Base-by-base conservation (phyloP, 2,888 invertebrate genomes). In the Conistra vaccinii region DNA sequence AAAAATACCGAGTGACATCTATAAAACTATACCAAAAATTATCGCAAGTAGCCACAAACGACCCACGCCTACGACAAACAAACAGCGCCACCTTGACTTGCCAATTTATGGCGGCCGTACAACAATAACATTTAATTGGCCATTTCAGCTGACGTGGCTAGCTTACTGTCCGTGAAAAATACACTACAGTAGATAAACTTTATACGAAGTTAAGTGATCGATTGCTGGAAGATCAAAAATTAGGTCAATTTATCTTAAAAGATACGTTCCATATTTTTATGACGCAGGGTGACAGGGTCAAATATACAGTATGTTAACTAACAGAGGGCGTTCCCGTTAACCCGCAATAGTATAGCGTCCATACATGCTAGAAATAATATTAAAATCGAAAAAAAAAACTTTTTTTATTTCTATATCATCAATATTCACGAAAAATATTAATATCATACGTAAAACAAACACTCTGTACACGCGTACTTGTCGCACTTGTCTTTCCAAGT, bases 101-200 rank as follows among this genome's bases (percentile, higher is more conserved):
- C 83, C 83, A 85, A 86, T 86, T 86, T 81, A 85, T 80, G 77
- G 75, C 80, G 76, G 69, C 68, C 73, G 80, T 85, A 80, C 74
- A 79, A 81, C 76, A 86, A 86, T 86, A 85, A 86, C 80, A 86
- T 86, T 81, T 86, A 86, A 86, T 86, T 86, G 85, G 83, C 76
- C 69, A 83, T 81, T 86, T 81, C 73, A 80, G 77, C 62, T 60
- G 78, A 73, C 74, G 71, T 69, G 65, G 65, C 65, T 63, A 76
- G 77, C 77, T 79, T 78, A 83, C 75, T 86, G 81, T 81, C 81
- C 75, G 65, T 81, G 76, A 80, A 81, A 84, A 76, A 69, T 60
- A 70, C 32, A 62, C 68, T 32, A 57, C 60, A 70, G 53, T 69
- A 69, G 53, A 72, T 63, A 80, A 69, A 70, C 70, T 69, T 79